Percentiles rank a stretch among this genome's conserved stretches.
Evolutionary conservation across 2,113 vertebrate genomes (phyloP).

Genomic region (Plectropomus leopardus): DNA sequence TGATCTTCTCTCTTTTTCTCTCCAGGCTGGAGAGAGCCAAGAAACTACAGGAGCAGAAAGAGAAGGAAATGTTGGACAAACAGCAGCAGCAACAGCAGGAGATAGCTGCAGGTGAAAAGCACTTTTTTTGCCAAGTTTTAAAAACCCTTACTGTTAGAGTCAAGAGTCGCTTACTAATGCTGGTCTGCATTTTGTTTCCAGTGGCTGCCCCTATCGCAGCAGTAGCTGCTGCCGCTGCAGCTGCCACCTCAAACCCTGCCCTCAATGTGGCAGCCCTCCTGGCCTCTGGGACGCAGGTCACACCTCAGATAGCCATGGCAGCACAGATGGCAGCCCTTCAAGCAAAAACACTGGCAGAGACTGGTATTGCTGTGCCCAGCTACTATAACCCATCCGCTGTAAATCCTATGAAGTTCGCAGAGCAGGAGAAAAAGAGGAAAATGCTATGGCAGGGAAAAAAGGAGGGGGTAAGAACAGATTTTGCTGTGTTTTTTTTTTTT

Average conservation of each 20-base stretch:
- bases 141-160: not conserved
- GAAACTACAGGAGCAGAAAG: conserved; percentile 97
- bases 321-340: conserved; percentile 98
- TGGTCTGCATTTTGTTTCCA: conserved; percentile 33
- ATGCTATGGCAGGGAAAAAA: conserved; percentile 99
- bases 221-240: conserved; percentile 59
- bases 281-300: conserved; percentile 97
- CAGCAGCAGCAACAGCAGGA: conserved; percentile 93
- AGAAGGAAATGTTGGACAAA: conserved; percentile 97
- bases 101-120: conserved; percentile 88
- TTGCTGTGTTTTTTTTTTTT: not conserved
- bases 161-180: not conserved
- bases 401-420: conserved; percentile 97
- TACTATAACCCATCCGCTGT: conserved; percentile 98
- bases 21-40: conserved; percentile 96
- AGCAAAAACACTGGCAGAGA: conserved; percentile 96
- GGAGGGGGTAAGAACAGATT: conserved; percentile 89
- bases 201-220: conserved; percentile 68
- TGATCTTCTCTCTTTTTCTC: not conserved
- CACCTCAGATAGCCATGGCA: conserved; percentile 98
- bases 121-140: not conserved
- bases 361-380: conserved; percentile 97
- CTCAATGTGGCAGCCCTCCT: conserved; percentile 97
- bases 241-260: conserved; percentile 86
- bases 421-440: conserved; percentile 98